These are phyloP conservation scores for Clangula hyemalis DNA, from an alignment of 2,797 vertebrate genomes.

Conservation along the genomic window DNA sequence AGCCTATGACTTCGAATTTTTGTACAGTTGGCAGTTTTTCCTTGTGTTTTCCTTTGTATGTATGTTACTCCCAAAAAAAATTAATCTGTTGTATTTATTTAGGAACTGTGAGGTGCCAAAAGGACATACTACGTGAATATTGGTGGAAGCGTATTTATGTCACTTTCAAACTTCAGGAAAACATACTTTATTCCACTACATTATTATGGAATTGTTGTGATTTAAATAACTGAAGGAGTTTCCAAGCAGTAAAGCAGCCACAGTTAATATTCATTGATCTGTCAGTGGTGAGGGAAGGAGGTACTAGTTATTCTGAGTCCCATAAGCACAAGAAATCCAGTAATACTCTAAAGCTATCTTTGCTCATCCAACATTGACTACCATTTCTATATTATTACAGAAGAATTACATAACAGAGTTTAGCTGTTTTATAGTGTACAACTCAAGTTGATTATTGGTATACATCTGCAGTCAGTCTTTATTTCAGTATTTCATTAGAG, in stretches of 20 bases:
- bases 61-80: rapidly evolving
- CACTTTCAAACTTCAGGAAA: background rate
- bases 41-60: background rate
- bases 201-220: background rate
- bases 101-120: background rate
- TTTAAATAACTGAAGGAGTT: background rate
- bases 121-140: background rate
- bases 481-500: constrained; percentile 52
- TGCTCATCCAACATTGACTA: background rate
- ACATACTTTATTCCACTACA: background rate
- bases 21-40: background rate
- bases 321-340: background rate
- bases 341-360: background rate
- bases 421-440: background rate
- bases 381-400: background rate
- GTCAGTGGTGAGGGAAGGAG: background rate
- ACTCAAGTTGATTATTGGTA: background rate
- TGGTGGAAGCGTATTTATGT: background rate
- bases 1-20: background rate
- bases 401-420: background rate
- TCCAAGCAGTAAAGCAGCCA: background rate
- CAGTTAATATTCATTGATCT: background rate
- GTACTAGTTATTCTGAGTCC: background rate
- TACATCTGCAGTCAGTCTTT: background rate
- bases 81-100: background rate